Base-by-base conservation (phyloP, 2,888 invertebrate species). In the Physocephala rufipes region DNA sequence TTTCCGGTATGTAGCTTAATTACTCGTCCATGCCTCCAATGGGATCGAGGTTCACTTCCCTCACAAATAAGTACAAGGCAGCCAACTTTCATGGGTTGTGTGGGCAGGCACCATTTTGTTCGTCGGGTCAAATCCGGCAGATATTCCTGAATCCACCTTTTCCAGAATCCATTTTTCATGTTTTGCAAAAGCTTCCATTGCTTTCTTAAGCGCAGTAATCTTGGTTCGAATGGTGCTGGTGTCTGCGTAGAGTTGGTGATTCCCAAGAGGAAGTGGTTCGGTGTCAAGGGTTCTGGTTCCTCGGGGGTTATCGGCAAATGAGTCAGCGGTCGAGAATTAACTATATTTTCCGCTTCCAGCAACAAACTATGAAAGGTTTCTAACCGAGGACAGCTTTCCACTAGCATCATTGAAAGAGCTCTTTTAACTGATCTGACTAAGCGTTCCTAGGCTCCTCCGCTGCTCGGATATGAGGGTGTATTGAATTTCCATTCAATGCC, bases 361-460 rank as follows among this genome's bases (percentile, higher is more conserved):
- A 74, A 36, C n/a, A 73, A n/a, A 45, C 67, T 71, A 28, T 59
- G 5, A 2, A 71, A 49, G 0, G 70, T 71, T 26, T 71, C 69
- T 1, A 72, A 21, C 2, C 47, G 61, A 2, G 75, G 71, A 2
- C 69, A 43, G 58, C 67, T 2, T 19, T 71, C 68, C 47, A 67
- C 66, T 45, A 74, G 51, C 47, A 71, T 62, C 24, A 45, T 26
- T 12, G 15, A 61, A 2, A 75, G 36, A 5, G 68, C 21, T 21
- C 49, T 21, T 55, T 70, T 73, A 0, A 73, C 63, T 0, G 64
- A 67, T 24, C 65, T 69, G 2, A 74, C 62, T 1, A 74, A 30
- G 12, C 71, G 49, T 28, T 74, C 73, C 78, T 77, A 78, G 28
- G 71, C 67, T 1, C 77, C 78, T 13, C 75, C 78, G 72, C 75